phyloP scores from a whole-genome alignment of 2,888 invertebrate species.

The Ennomos quercinarius region DNA sequence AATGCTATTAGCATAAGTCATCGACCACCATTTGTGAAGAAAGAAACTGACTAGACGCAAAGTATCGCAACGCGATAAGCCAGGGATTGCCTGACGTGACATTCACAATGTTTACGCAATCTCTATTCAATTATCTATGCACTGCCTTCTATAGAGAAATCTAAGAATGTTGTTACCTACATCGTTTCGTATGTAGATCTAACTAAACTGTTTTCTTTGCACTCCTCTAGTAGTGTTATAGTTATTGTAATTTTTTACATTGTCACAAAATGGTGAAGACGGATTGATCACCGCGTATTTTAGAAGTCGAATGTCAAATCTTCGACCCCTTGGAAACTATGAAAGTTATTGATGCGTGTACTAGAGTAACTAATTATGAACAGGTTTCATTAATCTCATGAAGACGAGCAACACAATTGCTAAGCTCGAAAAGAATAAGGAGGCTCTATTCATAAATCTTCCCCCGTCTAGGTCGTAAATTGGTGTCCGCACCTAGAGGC shows the following conservation, averaged over 20 bases:
- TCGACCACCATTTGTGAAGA: conserved; percentile 42
- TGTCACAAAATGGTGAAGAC: no score
- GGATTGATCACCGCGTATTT: no score
- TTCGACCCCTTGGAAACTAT: no score
- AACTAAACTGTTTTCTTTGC: no score
- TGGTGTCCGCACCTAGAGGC: conserved; percentile 34
- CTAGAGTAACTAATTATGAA: conserved; percentile 1
- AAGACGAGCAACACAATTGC: conserved; percentile 19
- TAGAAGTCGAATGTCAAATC: no score
- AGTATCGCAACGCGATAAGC: conserved; percentile 32
- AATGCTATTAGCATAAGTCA: conserved; percentile 53
- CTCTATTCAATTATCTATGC: conserved; percentile 13
- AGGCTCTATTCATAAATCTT: conserved; percentile 32
- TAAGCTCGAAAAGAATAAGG: conserved; percentile 26
- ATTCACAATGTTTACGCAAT: conserved; percentile 19
- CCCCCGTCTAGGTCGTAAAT: conserved; percentile 34
- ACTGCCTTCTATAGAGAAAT: conserved; percentile 2
- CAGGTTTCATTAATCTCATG: conserved; percentile 26
- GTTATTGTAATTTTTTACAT: no score
- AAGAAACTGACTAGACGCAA: conserved; percentile 18
- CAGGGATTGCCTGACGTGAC: conserved; percentile 36
- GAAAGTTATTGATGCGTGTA: no score
- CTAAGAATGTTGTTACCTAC: conserved; percentile 10
- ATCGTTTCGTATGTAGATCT: no score
- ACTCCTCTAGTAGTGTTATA: no score